Percentiles rank a stretch among this genome's conserved stretches.
phyloP scores from a whole-genome alignment of 2,113 vertebrate species.

The Syngnathoides biaculeatus region DNA sequence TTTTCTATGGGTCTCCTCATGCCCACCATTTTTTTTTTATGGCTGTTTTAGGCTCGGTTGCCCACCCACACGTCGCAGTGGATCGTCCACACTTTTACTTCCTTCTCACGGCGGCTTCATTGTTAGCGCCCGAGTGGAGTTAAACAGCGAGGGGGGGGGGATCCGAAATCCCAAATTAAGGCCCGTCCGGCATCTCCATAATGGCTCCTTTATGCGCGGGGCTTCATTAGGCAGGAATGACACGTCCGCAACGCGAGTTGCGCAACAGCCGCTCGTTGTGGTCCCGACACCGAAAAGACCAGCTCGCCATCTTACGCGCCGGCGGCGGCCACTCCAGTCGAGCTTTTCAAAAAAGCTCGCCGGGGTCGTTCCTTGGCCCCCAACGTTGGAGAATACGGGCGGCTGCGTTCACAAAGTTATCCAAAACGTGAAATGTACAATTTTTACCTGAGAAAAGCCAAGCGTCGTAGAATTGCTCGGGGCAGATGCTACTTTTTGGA shows the following conservation, averaged over 20 bases:
- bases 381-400: neutral
- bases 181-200: conserved; percentile 38
- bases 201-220: conserved; percentile 48
- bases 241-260: conserved; percentile 37
- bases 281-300: conserved; percentile 56
- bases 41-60: no score
- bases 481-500: no score
- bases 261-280: conserved; percentile 43
- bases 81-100: conserved; percentile 34
- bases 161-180: conserved; percentile 47
- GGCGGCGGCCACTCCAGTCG: conserved; percentile 50
- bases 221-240: conserved; percentile 63
- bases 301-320: conserved; percentile 42
- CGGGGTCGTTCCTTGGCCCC: conserved; percentile 31
- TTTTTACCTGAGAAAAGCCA: neutral
- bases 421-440: neutral
- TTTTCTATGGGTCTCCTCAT: no score
- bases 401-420: neutral
- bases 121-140: conserved; percentile 20
- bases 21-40: neutral
- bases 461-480: neutral
- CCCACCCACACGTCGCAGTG: no score
- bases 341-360: conserved; percentile 57
- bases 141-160: neutral
- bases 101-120: conserved; percentile 44